phyloP scores from a whole-genome alignment of 1,140 invertebrate genomes.

The Samia ricini region DNA sequence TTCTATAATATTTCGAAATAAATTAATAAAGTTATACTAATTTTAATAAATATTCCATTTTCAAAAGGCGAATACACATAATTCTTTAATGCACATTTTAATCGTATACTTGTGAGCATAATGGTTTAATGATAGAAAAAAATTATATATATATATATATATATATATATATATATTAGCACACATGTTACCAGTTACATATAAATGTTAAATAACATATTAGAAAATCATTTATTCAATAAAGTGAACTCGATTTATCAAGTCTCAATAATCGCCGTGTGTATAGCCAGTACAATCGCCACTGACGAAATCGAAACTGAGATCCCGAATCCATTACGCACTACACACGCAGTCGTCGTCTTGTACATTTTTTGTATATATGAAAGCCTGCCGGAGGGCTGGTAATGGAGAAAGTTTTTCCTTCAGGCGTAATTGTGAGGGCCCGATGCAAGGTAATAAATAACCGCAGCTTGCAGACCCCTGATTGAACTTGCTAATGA shows the following conservation, averaged over 20 bases:
- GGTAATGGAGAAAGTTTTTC: constrained; percentile 73
- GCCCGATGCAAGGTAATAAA: constrained; percentile 71
- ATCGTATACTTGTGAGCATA: too few relatives aligned
- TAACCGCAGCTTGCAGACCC: constrained; percentile 61
- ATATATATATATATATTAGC: too few relatives aligned
- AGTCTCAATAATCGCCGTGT: background rate
- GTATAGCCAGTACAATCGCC: constrained; percentile 37
- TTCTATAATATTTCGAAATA: too few relatives aligned
- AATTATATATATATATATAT: too few relatives aligned
- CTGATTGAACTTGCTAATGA: constrained; percentile 76
- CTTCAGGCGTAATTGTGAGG: constrained; percentile 69
- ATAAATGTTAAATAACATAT: background rate
- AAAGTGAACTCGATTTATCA: constrained; percentile 1
- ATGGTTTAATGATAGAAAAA: too few relatives aligned
- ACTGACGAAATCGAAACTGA: constrained; percentile 54
- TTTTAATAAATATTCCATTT: too few relatives aligned
- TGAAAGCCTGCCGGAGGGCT: constrained; percentile 56
- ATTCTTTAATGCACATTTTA: too few relatives aligned
- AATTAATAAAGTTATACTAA: too few relatives aligned
- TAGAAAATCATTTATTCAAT: constrained; percentile 6
- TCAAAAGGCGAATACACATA: too few relatives aligned
- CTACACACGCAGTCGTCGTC: constrained; percentile 44
- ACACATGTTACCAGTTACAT: background rate
- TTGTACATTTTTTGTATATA: constrained; percentile 66
- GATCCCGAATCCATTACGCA: constrained; percentile 64